Percentiles rank a stretch among this genome's conserved stretches.
phyloP scores from a whole-genome alignment of 2,113 vertebrate genomes.

The Galeopterus variegatus region DNA sequence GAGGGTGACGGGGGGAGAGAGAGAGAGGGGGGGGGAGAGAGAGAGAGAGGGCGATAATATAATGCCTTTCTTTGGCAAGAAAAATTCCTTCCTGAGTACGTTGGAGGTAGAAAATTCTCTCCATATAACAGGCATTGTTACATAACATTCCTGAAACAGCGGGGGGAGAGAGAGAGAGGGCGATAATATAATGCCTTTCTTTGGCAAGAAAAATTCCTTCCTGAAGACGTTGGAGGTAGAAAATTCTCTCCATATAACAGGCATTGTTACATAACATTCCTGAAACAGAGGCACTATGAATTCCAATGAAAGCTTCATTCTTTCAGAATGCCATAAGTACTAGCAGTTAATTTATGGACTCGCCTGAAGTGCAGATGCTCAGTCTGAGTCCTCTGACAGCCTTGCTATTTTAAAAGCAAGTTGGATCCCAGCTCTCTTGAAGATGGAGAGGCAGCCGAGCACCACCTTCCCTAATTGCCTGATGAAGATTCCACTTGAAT shows the following conservation, averaged over 20 bases:
- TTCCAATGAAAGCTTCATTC: slow-evolving; percentile 69
- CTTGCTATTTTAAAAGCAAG: slow-evolving; percentile 73
- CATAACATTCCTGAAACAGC: slow-evolving; percentile 76
- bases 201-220: slow-evolving; percentile 41
- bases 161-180: background rate
- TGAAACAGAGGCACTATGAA: slow-evolving; percentile 75
- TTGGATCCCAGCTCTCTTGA: slow-evolving; percentile 71
- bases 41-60: background rate
- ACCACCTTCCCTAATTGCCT: slow-evolving; percentile 76
- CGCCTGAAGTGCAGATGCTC: slow-evolving; percentile 76
- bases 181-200: background rate
- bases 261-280: slow-evolving; percentile 70
- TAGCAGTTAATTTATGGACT: slow-evolving; percentile 83
- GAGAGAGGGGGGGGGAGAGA: too few relatives aligned
- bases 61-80: slow-evolving; percentile 20
- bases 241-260: slow-evolving; percentile 20
- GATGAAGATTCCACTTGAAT: slow-evolving; percentile 80
- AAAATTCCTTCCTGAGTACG: slow-evolving; percentile 21
- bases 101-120: slow-evolving; percentile 42
- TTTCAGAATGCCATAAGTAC: slow-evolving; percentile 70
- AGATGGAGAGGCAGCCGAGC: slow-evolving; percentile 67
- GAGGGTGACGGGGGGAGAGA: too few relatives aligned
- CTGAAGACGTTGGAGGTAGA: background rate
- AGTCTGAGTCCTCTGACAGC: slow-evolving; percentile 75
- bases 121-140: slow-evolving; percentile 13